Percentiles rank a stretch among this genome's conserved stretches.
Evolutionary conservation across 23 tunicate species (phyloP).

Genomic region (Halocynthia roretzi): DNA sequence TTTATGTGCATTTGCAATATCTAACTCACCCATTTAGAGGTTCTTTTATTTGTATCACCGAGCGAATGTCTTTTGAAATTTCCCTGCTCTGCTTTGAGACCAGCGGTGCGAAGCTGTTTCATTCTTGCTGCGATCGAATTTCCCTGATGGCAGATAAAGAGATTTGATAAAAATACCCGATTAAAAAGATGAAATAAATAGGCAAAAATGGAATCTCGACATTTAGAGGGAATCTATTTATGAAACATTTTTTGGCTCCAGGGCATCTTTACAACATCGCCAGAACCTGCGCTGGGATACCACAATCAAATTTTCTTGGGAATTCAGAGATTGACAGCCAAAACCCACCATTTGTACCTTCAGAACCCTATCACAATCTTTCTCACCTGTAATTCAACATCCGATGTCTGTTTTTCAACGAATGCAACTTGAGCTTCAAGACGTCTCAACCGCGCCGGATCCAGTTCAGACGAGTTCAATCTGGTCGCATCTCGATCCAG

Average conservation of each 20-base stretch:
- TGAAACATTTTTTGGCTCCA: too few species aligned
- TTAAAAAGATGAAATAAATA: too few species aligned
- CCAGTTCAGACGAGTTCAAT: too few species aligned
- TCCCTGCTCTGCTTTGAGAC: conserved; percentile 14
- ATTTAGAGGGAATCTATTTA: too few species aligned
- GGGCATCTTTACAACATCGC: background rate
- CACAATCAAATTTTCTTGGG: too few species aligned
- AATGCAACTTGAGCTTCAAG: conserved; percentile 3
- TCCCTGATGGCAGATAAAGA: background rate
- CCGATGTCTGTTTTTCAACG: background rate
- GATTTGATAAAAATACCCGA: background rate
- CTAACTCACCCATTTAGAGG: background rate
- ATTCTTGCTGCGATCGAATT: conserved; percentile 19
- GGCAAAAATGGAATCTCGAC: too few species aligned
- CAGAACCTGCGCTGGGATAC: background rate
- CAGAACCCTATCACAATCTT: background rate
- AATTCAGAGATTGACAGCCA: too few species aligned
- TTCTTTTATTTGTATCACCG: background rate
- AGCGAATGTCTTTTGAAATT: background rate
- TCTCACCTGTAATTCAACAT: conserved; percentile 13
- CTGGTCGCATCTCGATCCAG: background rate
- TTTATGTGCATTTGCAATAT: background rate
- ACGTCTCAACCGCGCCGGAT: conserved; percentile 7
- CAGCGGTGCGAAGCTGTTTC: conserved; percentile 6
- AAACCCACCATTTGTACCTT: too few species aligned